Base-by-base conservation (phyloP, 2,888 invertebrate species). In the Tanytarsus gracilentus region DNA sequence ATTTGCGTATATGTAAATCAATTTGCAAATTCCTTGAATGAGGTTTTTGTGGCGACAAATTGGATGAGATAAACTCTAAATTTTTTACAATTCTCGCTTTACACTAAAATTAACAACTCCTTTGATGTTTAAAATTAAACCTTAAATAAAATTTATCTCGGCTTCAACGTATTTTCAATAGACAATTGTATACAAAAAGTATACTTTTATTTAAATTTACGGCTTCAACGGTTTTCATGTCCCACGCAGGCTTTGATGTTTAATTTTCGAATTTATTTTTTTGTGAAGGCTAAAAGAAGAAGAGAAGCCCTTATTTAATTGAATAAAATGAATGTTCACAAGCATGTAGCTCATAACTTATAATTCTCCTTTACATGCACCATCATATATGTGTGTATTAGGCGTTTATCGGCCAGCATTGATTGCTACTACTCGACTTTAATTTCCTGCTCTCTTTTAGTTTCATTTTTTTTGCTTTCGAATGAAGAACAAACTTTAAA, bases 1-100 rank as follows among this genome's bases (percentile, higher is more conserved):
- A 55, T 55, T 55, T 55, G 40, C 21, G 33, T 26, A 55, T 55
- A 40, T 40, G 40, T 40, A 55, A 25, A 14, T 50, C n/a, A n/a
- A 8, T 33, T 33, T 33, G 2, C 23, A 21, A 23, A 33, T 18
- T 4, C n/a, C n/a, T n/a, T n/a, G n/a, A n/a, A n/a, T n/a, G n/a
- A n/a, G n/a, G n/a, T n/a, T n/a, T n/a, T n/a, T n/a, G n/a, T n/a
- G n/a, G n/a, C n/a, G n/a, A n/a, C n/a, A n/a, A n/a, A n/a, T n/a
- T n/a, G n/a, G n/a, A n/a, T n/a, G n/a, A n/a, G n/a, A n/a, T n/a
- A n/a, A n/a, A n/a, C n/a, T n/a, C n/a, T n/a, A n/a, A n/a, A n/a
- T n/a, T n/a, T n/a, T n/a, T n/a, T n/a, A n/a, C n/a, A n/a, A n/a
- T n/a, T n/a, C n/a, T n/a, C n/a, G n/a, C n/a, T n/a, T n/a, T n/a